Conservation (phyloP, 2,113 vertebrate genomes). For the Xenotilapia caudafasciata region DNA sequence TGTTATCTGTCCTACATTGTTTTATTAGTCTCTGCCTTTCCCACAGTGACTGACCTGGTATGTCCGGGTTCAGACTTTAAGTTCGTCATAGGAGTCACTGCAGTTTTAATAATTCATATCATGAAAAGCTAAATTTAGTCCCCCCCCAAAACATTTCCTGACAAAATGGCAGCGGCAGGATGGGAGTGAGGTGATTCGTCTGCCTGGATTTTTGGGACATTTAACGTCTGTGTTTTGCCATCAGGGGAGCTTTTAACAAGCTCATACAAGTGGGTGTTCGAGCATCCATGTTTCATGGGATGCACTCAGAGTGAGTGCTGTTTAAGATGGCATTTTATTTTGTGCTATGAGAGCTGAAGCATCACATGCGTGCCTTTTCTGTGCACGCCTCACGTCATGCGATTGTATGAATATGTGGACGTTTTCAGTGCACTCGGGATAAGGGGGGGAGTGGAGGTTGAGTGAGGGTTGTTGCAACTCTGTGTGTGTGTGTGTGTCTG, state of each 20-base stretch:
- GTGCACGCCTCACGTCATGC: neutral
- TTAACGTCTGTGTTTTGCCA: neutral
- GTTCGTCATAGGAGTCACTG: constrained; percentile 25
- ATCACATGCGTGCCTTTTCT: neutral
- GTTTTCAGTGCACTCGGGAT: neutral
- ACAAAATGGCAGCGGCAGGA: constrained; percentile 38
- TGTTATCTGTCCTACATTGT: neutral
- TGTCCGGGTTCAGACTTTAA: neutral
- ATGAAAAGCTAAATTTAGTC: constrained; percentile 42
- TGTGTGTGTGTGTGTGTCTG: neutral
- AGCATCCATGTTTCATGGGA: constrained; percentile 1
- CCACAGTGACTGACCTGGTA: neutral
- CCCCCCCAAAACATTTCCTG: constrained; percentile 36
- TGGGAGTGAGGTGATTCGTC: constrained; percentile 11
- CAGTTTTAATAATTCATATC: constrained; percentile 41
- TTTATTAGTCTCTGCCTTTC: neutral
- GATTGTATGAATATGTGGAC: neutral
- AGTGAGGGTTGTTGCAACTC: neutral
- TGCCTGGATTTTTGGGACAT: neutral
- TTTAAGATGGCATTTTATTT: neutral
- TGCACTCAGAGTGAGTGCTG: neutral
- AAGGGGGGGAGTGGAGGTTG: neutral
- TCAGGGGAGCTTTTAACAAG: neutral
- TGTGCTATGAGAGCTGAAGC: neutral
- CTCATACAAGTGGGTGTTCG: neutral